Base-by-base conservation (phyloP, 1,140 invertebrate species). In the Drosophila sp. region DNA sequence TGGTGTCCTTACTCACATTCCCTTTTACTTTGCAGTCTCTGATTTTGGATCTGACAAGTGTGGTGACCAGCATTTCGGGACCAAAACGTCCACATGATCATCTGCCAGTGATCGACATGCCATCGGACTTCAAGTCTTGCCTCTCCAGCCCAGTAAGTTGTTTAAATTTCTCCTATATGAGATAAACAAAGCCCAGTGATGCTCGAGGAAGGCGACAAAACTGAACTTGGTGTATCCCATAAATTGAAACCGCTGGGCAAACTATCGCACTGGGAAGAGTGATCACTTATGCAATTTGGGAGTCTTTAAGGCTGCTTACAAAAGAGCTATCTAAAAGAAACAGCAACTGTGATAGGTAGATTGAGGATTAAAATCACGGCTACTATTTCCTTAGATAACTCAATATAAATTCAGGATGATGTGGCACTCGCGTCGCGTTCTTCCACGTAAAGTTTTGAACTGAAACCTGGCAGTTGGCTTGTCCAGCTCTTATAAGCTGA, bases 1-100 rank as follows among this genome's bases (percentile, higher is more conserved):
- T n/a, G n/a, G n/a, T n/a, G n/a, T n/a, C n/a, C 17, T 58, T 23
- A 27, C 23, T 32, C 8, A 58, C 17, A 8, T 27, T 50, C 10
- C 2, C n/a, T 6, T 33, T 4, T n/a, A 32, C 0, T 17, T 57
- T 72, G 35, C 91, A 97, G 95, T 93, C 96, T 38, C 95, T 98
- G 5, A 96, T 96, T 67, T 92, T 99, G 62, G 98, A 99, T 92
- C 93, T 99, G 33, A 92, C 93, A 0, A 97, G 96, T 1, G 97
- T 99, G 1, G 97, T 97, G 7, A 97, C 98, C 1, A 99, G 97
- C 61, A 96, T 99, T 0, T 98, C 97, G 79, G 99, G 99, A 7
- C 98, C 99, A 0, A 99, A 99, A 92, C 93, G 98, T 74, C 98
- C 98, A 0, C 98, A 99, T 80, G 99, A 99, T 93, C 94, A 58